A percentile compares a stretch with the other conserved stretches of the same genome.
Conservation (phyloP, 2,113 vertebrate genomes). For the Capreolus pygargus region DNA sequence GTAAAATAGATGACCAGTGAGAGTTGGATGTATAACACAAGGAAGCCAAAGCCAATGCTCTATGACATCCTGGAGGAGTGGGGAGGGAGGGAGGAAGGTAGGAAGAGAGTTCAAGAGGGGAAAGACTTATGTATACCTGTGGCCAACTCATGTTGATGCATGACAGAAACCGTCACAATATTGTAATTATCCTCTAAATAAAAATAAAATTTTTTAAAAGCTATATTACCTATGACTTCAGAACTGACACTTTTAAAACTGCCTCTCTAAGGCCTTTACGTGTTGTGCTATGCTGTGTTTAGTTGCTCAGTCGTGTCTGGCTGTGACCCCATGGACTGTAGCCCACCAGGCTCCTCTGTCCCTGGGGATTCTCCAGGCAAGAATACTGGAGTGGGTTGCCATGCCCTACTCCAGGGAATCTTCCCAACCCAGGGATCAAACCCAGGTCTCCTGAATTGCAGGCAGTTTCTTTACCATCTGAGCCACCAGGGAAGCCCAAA, state of each 20-base stretch:
- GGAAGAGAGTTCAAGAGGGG: not conserved
- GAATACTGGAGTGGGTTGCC: not conserved
- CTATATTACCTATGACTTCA: not conserved
- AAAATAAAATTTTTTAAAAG: not conserved
- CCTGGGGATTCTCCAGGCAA: not conserved
- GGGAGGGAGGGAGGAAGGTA: not conserved
- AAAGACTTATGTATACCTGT: not conserved
- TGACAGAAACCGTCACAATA: not conserved
- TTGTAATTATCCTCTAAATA: not conserved
- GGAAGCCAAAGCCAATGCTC: not conserved
- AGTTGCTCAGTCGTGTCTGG: rapidly evolving
- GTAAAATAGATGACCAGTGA: not conserved
- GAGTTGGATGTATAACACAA: not conserved
- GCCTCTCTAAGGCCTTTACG: not conserved
- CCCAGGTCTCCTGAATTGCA: not conserved
- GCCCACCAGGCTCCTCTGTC: not conserved
- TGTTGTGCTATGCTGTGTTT: not conserved
- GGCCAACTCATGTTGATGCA: not conserved
- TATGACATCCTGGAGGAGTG: not conserved
- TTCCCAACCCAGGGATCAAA: not conserved
- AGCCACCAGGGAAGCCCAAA: not conserved
- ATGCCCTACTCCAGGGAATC: not conserved
- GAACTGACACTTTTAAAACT: not conserved
- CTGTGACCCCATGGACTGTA: not conserved
- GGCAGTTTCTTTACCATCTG: not conserved